Evolutionary conservation across 2,888 invertebrate genomes (phyloP).

Genomic region (Xestoiulus laeticollis): DNA sequence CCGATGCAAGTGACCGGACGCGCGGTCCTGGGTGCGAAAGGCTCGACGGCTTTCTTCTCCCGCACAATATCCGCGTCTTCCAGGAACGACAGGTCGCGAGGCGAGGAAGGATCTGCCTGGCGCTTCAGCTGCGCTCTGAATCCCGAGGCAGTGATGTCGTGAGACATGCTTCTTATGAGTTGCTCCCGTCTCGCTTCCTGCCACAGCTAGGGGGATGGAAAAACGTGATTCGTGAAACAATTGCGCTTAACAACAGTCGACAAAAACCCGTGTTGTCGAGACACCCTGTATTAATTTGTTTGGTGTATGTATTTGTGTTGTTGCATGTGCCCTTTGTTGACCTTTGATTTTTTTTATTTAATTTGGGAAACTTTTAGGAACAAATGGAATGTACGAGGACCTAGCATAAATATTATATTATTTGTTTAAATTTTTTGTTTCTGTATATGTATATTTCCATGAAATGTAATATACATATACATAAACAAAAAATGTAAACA

Average conservation of each 20-base stretch:
- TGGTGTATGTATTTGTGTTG: too few relatives aligned
- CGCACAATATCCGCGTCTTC: not conserved
- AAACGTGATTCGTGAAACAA: not conserved
- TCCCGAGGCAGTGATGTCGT: conserved; percentile 56
- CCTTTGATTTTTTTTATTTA: too few relatives aligned
- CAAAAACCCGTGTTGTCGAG: too few relatives aligned
- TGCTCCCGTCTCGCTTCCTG: conserved; percentile 56
- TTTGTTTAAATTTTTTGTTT: too few relatives aligned
- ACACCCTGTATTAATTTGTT: too few relatives aligned
- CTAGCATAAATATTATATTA: too few relatives aligned
- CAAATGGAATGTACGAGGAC: too few relatives aligned
- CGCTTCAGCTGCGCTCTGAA: not conserved
- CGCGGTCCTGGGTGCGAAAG: not conserved
- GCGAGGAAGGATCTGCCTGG: not conserved
- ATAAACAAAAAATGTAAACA: too few relatives aligned
- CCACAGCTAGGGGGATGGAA: conserved; percentile 49
- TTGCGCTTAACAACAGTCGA: not conserved
- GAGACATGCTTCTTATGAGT: conserved; percentile 57
- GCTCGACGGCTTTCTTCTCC: not conserved
- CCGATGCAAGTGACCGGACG: conserved; percentile 46
- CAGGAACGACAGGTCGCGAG: not conserved
- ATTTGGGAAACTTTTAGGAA: too few relatives aligned
- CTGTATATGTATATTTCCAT: too few relatives aligned
- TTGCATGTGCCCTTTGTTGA: too few relatives aligned
- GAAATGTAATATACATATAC: too few relatives aligned